Evolutionary conservation across 2,888 invertebrate genomes (phyloP), one percentile per base, ranked within the genome.

Genomic region (Perizoma flavofasciatum): DNA sequence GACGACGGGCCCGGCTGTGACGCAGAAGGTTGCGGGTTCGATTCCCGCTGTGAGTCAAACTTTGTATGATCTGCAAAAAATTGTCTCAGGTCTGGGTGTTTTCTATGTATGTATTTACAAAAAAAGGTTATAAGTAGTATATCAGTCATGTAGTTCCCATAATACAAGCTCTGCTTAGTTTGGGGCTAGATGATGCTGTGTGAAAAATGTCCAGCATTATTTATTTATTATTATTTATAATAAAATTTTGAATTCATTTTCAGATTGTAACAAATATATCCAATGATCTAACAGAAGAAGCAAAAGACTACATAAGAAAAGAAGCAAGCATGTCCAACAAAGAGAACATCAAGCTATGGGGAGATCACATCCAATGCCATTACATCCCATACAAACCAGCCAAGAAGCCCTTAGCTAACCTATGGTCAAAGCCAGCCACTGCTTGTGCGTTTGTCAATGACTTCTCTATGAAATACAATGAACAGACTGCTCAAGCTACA

Each of bases 401-500:
- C 0, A 86, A 83, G 68, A 88, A 85, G 67, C 86, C 88, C 1
- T 65, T 93, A 10, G 79, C 86, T 2, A 86, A 89, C 66, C 71
- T 92, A 34, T 83, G 81, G 0, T 81, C 75, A 35, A 89, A 88
- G 65, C 85, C 87, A 0, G 87, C 85, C 0, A 82, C 80, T 0
- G 78, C 80, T 5, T 85, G 89, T 59, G 79, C 82, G 0, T 86
- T 89, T 74, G 88, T 92, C 0, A 84, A 81, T 10, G 89, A 91
- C 58, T 93, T 93, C 71, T 89, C 89, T 49, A 93, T 93, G 93
- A 92, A 89, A 62, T 93, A 93, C 74, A 83, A 72, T 47, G 71
- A 68, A 46, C 62, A 71, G 4, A 43, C 61, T 48, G 44, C 57
- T 22, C 80, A 66, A 69, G 61, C 55, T 37, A 75, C 77, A 62